A percentile compares a stretch with the other conserved stretches of the same genome.
phyloP scores from a whole-genome alignment of 1,140 invertebrate species.

The Sitophilus oryzae region DNA sequence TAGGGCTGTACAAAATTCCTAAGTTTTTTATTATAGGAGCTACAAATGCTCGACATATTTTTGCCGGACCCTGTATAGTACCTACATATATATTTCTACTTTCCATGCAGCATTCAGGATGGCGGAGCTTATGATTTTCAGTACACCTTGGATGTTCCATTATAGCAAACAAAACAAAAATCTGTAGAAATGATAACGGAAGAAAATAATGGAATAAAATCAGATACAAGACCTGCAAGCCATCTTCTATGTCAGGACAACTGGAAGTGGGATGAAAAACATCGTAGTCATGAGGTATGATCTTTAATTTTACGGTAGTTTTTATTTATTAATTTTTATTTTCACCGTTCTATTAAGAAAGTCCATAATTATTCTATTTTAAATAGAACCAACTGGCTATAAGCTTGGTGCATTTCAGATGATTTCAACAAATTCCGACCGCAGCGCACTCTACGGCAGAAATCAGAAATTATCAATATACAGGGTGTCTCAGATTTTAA shows the following conservation, averaged over 20 bases:
- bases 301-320: not conserved
- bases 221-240: not conserved
- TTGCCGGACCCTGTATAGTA: too few relatives aligned
- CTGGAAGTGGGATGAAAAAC: constrained; percentile 60
- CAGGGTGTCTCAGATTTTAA: too few relatives aligned
- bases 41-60: too few relatives aligned
- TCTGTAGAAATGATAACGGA: not conserved
- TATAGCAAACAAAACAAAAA: constrained; percentile 2
- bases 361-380: not conserved
- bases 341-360: not conserved
- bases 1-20: not conserved
- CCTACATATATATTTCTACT: too few relatives aligned
- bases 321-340: not conserved
- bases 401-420: too few relatives aligned
- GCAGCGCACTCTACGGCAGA: too few relatives aligned
- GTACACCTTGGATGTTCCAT: not conserved
- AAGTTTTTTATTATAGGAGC: not conserved
- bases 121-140: not conserved
- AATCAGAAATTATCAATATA: too few relatives aligned
- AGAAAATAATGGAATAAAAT: not conserved
- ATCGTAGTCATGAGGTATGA: constrained; percentile 59
- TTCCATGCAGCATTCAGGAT: too few relatives aligned
- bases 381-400: not conserved
- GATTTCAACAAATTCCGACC: too few relatives aligned
- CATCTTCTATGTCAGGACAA: constrained; percentile 50